Evolutionary conservation across 1,140 invertebrate species (phyloP).

Genomic region (Meteorus sp.): DNA sequence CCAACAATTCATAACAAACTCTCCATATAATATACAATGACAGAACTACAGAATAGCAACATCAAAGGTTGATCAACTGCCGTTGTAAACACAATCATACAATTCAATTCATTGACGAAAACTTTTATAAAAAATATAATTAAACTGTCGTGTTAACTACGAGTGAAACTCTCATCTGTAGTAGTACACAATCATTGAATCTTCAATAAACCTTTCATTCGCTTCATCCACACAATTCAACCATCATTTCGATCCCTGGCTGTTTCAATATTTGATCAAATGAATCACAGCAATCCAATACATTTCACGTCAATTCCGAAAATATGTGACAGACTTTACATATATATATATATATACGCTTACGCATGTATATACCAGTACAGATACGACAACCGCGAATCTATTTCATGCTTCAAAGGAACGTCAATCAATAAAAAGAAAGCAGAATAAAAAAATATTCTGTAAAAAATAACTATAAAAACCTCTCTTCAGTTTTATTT

Average conservation of each 20-base stretch:
- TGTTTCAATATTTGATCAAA: neutral
- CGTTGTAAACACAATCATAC: too few species aligned
- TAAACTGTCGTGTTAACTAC: constrained; percentile 29
- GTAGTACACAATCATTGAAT: neutral
- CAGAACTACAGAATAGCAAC: too few species aligned
- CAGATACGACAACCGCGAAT: neutral
- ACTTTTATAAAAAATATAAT: constrained; percentile 40
- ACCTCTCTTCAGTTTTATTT: too few species aligned
- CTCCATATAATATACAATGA: too few species aligned
- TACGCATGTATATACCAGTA: too few species aligned
- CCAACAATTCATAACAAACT: too few species aligned
- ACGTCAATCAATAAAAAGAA: too few species aligned
- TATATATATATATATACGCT: too few species aligned
- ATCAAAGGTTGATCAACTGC: too few species aligned
- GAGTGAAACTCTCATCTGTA: neutral
- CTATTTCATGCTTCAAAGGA: neutral
- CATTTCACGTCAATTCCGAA: neutral
- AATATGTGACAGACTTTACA: neutral
- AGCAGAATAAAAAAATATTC: too few species aligned
- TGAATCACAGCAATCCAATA: neutral
- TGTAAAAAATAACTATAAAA: too few species aligned
- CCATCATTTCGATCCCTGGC: neutral
- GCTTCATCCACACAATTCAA: neutral
- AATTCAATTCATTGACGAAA: too few species aligned
- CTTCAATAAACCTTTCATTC: neutral